phyloP scores from a whole-genome alignment of 2,797 vertebrate genomes.

The Erpetoichthys calabaricus region DNA sequence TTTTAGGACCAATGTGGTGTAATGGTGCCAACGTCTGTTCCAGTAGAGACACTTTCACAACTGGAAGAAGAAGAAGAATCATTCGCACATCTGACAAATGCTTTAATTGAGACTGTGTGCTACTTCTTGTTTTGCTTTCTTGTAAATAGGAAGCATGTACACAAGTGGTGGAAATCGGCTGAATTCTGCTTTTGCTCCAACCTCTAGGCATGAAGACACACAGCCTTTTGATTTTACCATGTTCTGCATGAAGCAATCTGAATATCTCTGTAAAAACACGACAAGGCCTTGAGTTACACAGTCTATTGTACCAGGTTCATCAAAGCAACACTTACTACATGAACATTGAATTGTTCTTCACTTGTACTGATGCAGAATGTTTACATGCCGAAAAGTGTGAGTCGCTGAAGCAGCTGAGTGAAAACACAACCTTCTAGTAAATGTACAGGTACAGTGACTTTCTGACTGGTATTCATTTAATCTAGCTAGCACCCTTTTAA shows the following conservation, averaged over 20 bases:
- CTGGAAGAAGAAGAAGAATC: conserved; percentile 16
- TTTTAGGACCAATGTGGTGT: conserved; percentile 44
- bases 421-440: conserved; percentile 1
- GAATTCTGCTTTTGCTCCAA: conserved; percentile 34
- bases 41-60: conserved; percentile 31
- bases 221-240: conserved; percentile 45
- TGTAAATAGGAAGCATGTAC: conserved; percentile 31
- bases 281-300: conserved; percentile 20
- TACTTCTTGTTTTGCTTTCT: conserved; percentile 5
- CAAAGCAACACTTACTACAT: conserved; percentile 29
- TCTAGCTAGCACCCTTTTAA: conserved; percentile 18
- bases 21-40: conserved; percentile 59
- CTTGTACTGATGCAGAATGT: conserved; percentile 24
- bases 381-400: conserved; percentile 9
- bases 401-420: conserved; percentile 4
- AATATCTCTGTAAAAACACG: conserved; percentile 20
- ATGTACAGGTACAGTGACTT: neutral
- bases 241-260: conserved; percentile 63
- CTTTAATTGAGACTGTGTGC: conserved; percentile 18
- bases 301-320: conserved; percentile 16
- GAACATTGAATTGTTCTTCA: conserved; percentile 25
- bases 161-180: conserved; percentile 28
- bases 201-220: conserved; percentile 43
- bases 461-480: conserved; percentile 9
- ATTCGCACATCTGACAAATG: conserved; percentile 9